These are phyloP conservation scores for Momotus momota DNA, from an alignment of 2,797 vertebrate genomes.

Conservation along the genomic window DNA sequence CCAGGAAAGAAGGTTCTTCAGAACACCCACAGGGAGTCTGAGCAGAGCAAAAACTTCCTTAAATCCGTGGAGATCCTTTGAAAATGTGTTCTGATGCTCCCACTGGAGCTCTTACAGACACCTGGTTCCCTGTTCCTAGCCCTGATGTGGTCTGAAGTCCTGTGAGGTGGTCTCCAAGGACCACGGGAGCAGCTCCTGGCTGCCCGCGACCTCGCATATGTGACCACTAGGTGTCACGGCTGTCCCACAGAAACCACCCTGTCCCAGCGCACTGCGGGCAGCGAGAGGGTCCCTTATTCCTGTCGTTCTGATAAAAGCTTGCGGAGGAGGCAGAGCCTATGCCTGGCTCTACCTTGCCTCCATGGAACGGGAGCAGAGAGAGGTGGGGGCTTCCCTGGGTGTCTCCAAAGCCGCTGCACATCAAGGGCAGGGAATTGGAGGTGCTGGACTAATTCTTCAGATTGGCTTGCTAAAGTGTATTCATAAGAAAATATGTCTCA, in stretches of 20 bases:
- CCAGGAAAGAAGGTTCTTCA: accelerated
- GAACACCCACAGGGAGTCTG: neutral
- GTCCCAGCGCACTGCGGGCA: neutral
- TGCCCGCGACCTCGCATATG: neutral
- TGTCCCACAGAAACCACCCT: neutral
- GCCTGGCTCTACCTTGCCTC: no score
- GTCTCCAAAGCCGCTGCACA: neutral
- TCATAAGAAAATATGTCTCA: neutral
- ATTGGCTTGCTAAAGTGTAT: neutral
- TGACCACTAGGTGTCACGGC: constrained; percentile 75
- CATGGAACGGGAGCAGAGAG: neutral
- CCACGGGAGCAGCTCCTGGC: accelerated
- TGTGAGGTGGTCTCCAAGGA: accelerated
- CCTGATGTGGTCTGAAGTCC: accelerated
- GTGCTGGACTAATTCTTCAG: neutral
- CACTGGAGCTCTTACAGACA: neutral
- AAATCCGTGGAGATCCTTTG: accelerated
- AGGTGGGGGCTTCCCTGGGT: neutral
- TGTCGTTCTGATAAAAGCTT: accelerated
- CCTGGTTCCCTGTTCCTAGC: accelerated
- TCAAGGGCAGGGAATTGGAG: accelerated
- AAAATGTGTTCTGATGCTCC: neutral
- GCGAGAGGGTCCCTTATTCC: accelerated
- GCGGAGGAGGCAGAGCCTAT: neutral
- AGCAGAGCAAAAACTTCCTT: neutral